Percentiles rank a stretch among this genome's conserved stretches.
Evolutionary conservation across 2,113 vertebrate species (phyloP).

Genomic region (Xiphophorus maculatus): DNA sequence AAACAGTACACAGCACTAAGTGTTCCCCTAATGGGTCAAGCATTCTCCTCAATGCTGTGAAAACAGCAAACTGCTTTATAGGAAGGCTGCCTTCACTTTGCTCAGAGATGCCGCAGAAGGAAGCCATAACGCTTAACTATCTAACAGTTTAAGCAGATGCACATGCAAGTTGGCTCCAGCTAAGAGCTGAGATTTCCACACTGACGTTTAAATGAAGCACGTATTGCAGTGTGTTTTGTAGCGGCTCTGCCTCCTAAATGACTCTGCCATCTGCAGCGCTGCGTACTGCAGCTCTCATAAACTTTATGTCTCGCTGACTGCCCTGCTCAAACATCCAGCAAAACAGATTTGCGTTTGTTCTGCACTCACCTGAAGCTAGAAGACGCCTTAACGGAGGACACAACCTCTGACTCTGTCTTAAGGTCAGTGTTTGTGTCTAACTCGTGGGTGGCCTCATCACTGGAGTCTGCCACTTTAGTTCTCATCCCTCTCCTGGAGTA

Average conservation of each 20-base stretch:
- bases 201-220: background rate
- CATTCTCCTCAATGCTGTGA: constrained; percentile 26
- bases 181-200: background rate
- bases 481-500: constrained; percentile 54
- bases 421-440: constrained; percentile 4
- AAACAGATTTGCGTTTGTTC: constrained; percentile 1
- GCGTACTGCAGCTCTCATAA: background rate
- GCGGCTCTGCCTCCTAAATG: background rate
- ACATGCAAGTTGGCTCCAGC: background rate
- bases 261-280: background rate
- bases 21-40: constrained; percentile 26
- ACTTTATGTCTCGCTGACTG: background rate
- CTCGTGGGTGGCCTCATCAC: constrained; percentile 11
- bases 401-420: constrained; percentile 32
- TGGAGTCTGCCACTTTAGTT: constrained; percentile 37
- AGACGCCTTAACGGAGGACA: constrained; percentile 28
- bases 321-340: background rate
- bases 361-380: constrained; percentile 58
- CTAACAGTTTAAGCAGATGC: constrained; percentile 6
- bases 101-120: background rate
- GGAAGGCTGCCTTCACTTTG: background rate
- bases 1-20: constrained; percentile 34
- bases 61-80: constrained; percentile 5
- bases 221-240: background rate
- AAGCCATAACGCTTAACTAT: background rate